phyloP scores from a whole-genome alignment of 2,113 vertebrate genomes.

The Laticauda colubrina region DNA sequence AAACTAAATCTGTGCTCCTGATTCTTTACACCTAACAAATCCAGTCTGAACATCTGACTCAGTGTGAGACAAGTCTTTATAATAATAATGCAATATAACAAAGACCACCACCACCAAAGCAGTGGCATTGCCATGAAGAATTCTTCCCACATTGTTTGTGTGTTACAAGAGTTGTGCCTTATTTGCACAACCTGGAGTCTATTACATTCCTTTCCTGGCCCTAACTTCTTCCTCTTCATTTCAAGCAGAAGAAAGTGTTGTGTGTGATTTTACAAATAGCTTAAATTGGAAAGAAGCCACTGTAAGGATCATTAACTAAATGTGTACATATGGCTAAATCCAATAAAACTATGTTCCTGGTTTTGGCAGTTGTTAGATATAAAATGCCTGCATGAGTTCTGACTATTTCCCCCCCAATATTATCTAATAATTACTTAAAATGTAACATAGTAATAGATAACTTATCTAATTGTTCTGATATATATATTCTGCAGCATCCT shows the following conservation, averaged over 20 bases:
- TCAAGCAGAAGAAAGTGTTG: background rate
- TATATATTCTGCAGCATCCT: background rate
- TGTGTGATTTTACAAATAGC: background rate
- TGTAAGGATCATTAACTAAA: background rate
- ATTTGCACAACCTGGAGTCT: background rate
- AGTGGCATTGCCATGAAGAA: background rate
- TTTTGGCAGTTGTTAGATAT: background rate
- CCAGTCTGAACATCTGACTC: background rate
- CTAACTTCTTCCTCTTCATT: background rate
- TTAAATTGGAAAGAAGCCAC: background rate
- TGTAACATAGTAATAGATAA: background rate
- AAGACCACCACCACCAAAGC: background rate
- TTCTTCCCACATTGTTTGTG: no score
- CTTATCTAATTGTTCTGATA: background rate
- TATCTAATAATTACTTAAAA: background rate
- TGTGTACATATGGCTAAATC: background rate
- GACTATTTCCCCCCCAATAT: background rate
- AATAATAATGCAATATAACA: background rate
- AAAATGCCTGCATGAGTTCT: fast-evolving
- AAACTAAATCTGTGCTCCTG: background rate
- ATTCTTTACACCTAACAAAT: background rate
- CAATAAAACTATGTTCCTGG: background rate
- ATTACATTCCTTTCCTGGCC: background rate
- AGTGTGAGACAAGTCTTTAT: background rate
- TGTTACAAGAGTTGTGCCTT: background rate